Percentiles rank a stretch among this genome's conserved stretches.
phyloP scores from a whole-genome alignment of 2,888 invertebrate genomes.

The Leptopterna dolabrata region DNA sequence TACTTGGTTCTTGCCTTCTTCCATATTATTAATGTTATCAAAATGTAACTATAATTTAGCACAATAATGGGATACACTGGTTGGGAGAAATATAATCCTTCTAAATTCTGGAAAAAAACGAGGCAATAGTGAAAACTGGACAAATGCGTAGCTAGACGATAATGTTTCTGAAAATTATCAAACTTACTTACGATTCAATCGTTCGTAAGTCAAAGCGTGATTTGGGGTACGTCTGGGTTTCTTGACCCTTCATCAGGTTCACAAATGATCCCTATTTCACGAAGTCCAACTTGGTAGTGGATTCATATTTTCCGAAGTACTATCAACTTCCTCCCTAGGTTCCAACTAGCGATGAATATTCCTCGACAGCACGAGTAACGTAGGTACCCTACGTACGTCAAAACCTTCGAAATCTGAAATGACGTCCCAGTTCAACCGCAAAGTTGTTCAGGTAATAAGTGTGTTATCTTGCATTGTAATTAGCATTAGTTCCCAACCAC shows the following conservation, averaged over 20 bases:
- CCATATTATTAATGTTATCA: too few relatives aligned
- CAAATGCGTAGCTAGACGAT: neutral
- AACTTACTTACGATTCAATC: neutral
- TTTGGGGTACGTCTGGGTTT: neutral
- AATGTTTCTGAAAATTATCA: too few relatives aligned
- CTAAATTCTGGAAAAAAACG: too few relatives aligned
- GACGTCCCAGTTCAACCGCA: neutral
- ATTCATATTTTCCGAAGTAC: neutral
- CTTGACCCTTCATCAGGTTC: neutral
- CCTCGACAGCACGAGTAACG: neutral
- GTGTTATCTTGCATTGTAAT: neutral
- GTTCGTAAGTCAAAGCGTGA: neutral
- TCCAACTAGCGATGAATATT: neutral
- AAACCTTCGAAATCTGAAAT: neutral
- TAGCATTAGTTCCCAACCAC: neutral
- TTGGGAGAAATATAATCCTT: too few relatives aligned
- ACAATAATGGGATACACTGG: too few relatives aligned
- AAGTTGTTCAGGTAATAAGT: neutral
- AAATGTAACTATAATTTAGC: too few relatives aligned
- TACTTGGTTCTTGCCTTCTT: too few relatives aligned
- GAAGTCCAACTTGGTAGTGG: too few relatives aligned
- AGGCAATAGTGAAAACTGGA: too few relatives aligned
- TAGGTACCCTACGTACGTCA: too few relatives aligned
- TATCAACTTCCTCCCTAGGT: neutral
- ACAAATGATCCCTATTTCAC: too few relatives aligned